Conservation (phyloP, 2,888 invertebrate species). For the Nymphalis urticae region DNA sequence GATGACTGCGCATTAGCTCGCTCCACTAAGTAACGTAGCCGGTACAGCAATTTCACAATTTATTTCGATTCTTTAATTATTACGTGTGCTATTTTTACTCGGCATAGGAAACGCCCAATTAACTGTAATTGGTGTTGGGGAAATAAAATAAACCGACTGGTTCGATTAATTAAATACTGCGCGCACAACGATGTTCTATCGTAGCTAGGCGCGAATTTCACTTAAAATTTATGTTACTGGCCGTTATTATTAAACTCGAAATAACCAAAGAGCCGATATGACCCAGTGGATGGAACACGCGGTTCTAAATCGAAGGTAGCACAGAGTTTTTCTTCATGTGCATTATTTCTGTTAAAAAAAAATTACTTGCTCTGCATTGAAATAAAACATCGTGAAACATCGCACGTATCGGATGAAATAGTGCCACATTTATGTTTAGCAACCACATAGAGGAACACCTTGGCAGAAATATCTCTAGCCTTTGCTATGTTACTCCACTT, state of each 20-base stretch:
- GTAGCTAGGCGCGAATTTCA: conserved; percentile 43
- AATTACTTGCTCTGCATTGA: no score
- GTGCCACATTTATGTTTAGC: no score
- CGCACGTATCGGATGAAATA: no score
- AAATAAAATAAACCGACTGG: conserved; percentile 42
- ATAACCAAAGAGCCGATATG: no score
- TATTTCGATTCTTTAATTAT: conserved; percentile 41
- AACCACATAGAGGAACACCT: no score
- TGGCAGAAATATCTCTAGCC: no score
- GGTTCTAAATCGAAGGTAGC: no score
- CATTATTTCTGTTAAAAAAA: no score
- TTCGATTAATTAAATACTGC: conserved; percentile 41
- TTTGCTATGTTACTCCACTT: not conserved
- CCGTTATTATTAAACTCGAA: conserved; percentile 1
- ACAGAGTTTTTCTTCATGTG: no score
- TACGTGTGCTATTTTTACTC: conserved; percentile 43
- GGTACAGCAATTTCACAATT: conserved; percentile 31
- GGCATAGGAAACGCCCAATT: conserved; percentile 46
- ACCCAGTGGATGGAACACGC: no score
- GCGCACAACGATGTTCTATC: conserved; percentile 34
- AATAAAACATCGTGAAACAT: no score
- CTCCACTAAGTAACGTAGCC: conserved; percentile 24
- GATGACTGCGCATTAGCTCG: conserved; percentile 12
- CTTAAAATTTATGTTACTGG: conserved; percentile 16
- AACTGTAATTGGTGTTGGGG: conserved; percentile 43